Percentiles rank a stretch among this genome's conserved stretches.
phyloP scores from a whole-genome alignment of 1,140 invertebrate species.

The Scaptomyza montana region DNA sequence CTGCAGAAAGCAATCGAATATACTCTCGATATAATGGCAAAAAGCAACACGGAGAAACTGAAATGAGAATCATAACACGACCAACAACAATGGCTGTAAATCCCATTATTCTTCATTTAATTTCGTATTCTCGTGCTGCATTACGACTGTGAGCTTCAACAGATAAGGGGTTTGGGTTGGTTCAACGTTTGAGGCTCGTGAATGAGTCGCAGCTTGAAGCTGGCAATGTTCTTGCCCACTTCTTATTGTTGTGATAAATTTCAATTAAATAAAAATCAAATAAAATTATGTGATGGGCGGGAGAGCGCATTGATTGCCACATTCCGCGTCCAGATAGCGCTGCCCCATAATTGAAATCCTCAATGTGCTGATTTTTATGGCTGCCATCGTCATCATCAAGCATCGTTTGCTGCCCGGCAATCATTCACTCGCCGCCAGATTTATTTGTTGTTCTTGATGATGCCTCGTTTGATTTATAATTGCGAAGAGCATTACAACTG shows the following conservation, averaged over 20 bases:
- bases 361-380: conserved; percentile 66
- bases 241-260: conserved; percentile 74
- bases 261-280: conserved; percentile 77
- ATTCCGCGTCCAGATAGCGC: conserved; percentile 24
- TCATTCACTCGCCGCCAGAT: conserved; percentile 45
- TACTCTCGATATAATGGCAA: conserved; percentile 28
- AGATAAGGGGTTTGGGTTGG: conserved; percentile 7
- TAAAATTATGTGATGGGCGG: conserved; percentile 67
- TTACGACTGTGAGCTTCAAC: conserved; percentile 14
- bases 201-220: conserved; percentile 43
- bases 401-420: conserved; percentile 9
- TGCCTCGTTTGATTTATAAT: conserved; percentile 23
- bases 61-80: conserved; percentile 8
- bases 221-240: conserved; percentile 9
- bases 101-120: conserved; percentile 77
- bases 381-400: conserved; percentile 28
- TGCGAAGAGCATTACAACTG: conserved; percentile 5
- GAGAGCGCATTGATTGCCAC: conserved; percentile 28
- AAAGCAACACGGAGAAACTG: conserved; percentile 12
- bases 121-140: conserved; percentile 58
- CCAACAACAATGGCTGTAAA: conserved; percentile 60
- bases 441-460: conserved; percentile 58
- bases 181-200: neutral
- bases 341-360: conserved; percentile 66
- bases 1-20: conserved; percentile 58